These are phyloP conservation scores for Hemiprocne comata DNA, from an alignment of 2,113 vertebrate genomes.

Conservation along the genomic window DNA sequence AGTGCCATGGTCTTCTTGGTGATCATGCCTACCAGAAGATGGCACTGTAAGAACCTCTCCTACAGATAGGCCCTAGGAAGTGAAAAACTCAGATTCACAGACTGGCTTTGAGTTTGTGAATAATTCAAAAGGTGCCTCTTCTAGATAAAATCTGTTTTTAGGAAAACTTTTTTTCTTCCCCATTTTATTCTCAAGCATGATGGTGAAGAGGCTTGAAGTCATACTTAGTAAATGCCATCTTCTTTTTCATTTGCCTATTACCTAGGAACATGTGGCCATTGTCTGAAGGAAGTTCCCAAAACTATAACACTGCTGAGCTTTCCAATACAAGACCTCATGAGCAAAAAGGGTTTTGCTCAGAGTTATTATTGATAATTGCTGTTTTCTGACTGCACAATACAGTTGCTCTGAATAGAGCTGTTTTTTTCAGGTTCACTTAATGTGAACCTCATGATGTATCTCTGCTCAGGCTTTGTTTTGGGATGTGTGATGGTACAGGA, in stretches of 20 bases:
- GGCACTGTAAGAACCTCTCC: neutral
- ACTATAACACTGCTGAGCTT: neutral
- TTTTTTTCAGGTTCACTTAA: neutral
- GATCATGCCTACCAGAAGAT: neutral
- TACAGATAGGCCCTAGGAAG: neutral
- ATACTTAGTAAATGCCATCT: neutral
- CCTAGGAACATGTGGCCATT: accelerated
- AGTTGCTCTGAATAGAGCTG: neutral
- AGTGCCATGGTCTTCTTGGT: accelerated
- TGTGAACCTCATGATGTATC: constrained; percentile 1
- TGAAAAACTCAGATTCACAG: neutral
- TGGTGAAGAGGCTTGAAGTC: neutral
- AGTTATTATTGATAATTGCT: neutral
- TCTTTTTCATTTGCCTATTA: neutral
- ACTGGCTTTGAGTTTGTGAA: neutral
- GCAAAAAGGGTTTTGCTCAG: neutral
- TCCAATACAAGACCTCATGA: neutral
- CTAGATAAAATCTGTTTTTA: neutral
- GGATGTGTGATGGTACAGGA: constrained; percentile 19
- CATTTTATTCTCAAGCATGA: neutral
- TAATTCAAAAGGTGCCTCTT: neutral
- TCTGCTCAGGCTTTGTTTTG: constrained; percentile 40
- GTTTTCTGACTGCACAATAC: neutral
- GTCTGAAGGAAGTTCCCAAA: neutral
- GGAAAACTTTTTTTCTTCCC: neutral